Base-by-base conservation (phyloP, 2,888 invertebrate genomes). In the Caenorhabditis auriculariae region DNA sequence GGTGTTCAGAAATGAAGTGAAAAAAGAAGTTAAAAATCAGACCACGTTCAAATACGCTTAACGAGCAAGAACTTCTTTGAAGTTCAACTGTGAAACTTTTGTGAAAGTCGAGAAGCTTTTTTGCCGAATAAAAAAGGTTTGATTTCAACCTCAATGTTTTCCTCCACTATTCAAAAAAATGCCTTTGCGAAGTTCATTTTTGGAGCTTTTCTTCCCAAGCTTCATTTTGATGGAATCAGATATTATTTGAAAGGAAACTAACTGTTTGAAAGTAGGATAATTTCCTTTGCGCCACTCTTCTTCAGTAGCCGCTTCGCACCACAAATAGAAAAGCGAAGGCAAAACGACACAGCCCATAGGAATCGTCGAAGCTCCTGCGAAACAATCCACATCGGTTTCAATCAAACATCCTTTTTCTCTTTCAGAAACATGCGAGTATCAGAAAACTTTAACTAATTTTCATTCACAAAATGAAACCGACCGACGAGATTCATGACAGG, bases 401-500 rank as follows among this genome's bases (percentile, higher is more conserved):
- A 9, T 39, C 17, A 7, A 39, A 39, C 17, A n/a, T 39, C 9
- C 7, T 21, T 9, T 17, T 15, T 21, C 41, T n/a, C 35, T n/a
- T n/a, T n/a, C n/a, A n/a, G n/a, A n/a, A n/a, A n/a, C n/a, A n/a
- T n/a, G n/a, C n/a, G n/a, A n/a, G n/a, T n/a, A n/a, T n/a, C n/a
- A n/a, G n/a, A n/a, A n/a, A n/a, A n/a, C n/a, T n/a, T n/a, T n/a
- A n/a, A n/a, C n/a, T n/a, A n/a, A n/a, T n/a, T n/a, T n/a, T n/a
- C n/a, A n/a, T n/a, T n/a, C n/a, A 24, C 6, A 27, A 32, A 32
- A 19, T 19, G 7, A 12, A 0, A 58, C 66, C 42, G 17, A 62
- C 67, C 66, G 35, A 72, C 72, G 32, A 72, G 59, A 56, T 72
- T 72, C 72, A 72, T 72, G n/a, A 79, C 77, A 17, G 79, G 76